A percentile compares a stretch with the other conserved stretches of the same genome.
Evolutionary conservation across 2,888 invertebrate genomes (phyloP).

Genomic region (Epistrophella euchroma): DNA sequence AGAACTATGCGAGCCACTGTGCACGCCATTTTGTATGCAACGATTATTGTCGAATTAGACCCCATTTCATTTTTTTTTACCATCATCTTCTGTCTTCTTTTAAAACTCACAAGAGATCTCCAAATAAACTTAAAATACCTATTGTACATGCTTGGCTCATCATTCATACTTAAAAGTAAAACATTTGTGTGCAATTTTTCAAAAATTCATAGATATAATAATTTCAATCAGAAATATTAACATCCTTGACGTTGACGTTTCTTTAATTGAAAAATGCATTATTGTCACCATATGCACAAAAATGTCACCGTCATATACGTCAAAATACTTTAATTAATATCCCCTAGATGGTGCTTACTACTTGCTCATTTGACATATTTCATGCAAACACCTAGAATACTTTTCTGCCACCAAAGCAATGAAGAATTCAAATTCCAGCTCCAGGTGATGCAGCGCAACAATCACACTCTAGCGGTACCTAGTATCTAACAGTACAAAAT

Average conservation of each 20-base stretch:
- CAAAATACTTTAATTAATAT: conserved; percentile 55
- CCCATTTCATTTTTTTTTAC: no score
- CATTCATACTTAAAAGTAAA: neutral
- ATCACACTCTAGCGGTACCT: neutral
- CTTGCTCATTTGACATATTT: neutral
- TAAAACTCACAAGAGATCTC: no score
- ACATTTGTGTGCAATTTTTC: conserved; percentile 6
- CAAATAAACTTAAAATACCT: no score
- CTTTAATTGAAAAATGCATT: conserved; percentile 14
- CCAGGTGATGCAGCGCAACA: conserved; percentile 1
- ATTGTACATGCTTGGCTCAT: neutral
- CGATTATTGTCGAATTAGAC: no score
- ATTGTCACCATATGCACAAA: conserved; percentile 20
- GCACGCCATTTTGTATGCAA: no score
- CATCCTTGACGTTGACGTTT: neutral
- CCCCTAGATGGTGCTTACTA: neutral
- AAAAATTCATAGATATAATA: conserved; percentile 24
- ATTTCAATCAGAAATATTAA: conserved; percentile 12
- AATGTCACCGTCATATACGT: conserved; percentile 32
- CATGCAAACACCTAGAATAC: conserved; percentile 16
- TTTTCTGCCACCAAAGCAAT: conserved; percentile 30
- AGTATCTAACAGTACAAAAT: neutral
- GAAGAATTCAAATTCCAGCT: conserved; percentile 37
- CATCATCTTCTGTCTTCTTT: no score
- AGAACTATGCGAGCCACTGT: no score